Evolutionary conservation across 2,797 vertebrate species (phyloP), one percentile per base, ranked within the genome.

Genomic region (Kryptolebias ocellatus): DNA sequence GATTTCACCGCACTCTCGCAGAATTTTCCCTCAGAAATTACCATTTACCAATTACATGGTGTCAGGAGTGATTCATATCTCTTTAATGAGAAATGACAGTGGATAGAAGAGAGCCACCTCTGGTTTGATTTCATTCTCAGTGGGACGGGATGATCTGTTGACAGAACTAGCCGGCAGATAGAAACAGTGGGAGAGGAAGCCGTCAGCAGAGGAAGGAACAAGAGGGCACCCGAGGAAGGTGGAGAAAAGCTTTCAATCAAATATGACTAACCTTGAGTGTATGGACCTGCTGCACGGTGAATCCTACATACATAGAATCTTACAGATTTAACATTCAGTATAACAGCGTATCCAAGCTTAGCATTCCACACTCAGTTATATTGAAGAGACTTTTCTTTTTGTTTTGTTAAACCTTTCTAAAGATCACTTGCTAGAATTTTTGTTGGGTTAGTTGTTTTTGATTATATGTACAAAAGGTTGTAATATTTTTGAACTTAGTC

Each of bases 71-170:
- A 92, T 92, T 87, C 86, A 82, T 91, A 92, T 92, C 91, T 87
- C 82, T 81, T 85, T 91, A 92, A 91, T 92, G 92, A 92, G 89
- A 91, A 93, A 91, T 89, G 92, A 89, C 92, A 92, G 89, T 49
- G 83, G 89, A 90, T 86, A 87, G 83, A 77, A 73, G 80, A 82
- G 76, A 78, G 81, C 73, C 82, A 82, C 83, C 82, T 74, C 76
- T 68, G 81, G 81, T 88, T 86, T 77, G 85, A 88, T 87, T 90
- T 87, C 87, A 53, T 79, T 88, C 89, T 83, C 88, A 58, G 83
- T 69, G 77, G 86, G 88, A 83, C 28, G 74, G 59, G 79, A 85
- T 80, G 87, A 84, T 85, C 80, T 86, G 87, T 90, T 87, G 85
- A 91, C 83, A 84, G 83, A 85, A 71, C 83, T 79, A 81, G 71